Evolutionary conservation across 2,797 vertebrate species (phyloP), one percentile per base, ranked within the genome.

Genomic region (Cygnus olor): DNA sequence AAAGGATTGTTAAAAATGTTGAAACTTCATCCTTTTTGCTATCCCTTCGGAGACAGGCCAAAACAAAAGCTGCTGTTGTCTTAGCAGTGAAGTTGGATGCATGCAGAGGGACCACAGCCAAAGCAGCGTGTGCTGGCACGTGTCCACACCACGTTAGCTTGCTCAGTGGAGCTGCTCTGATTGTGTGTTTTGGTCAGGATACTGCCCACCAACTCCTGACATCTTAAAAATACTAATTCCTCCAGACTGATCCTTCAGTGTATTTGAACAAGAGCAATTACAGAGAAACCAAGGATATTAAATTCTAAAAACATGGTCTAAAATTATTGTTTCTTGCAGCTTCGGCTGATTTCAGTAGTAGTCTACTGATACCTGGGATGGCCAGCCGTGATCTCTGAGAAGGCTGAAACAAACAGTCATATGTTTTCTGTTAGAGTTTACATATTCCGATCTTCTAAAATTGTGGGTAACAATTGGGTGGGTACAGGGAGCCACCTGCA

Each of bases 131-230:
- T 25, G 47, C 45, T 38, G 51, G 10, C 3, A 34, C 3, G 1
- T 5, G 2, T 19, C 65, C 1, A 0, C 4, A 3, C n/a, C 30
- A 2, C 0, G 1, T 10, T 5, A 2, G 11, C 30, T 58, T 4
- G 20, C 38, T 72, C 54, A 4, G 45, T 3, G 11, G n/a, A 58
- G 70, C 84, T 15, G 30, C 34, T 66, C 54, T 3, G 24, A 10
- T 17, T 6, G 16, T 2, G 3, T 7, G 36, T 53, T 63, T 27
- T 25, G 44, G 40, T 64, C 45, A 34, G 66, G 44, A 18, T 27
- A 13, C 18, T 78, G 49, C 34, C 69, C 0, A 2, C 10, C 4
- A 6, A 44, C 34, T 63, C 42, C 28, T 36, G 16, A 9, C 25
- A 12, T 38, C 53, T 45, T 34, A 27, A 56, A 85, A 73, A 60